Percentiles rank a stretch among this genome's conserved stretches.
Evolutionary conservation across 2,113 vertebrate genomes (phyloP).

Genomic region (Entomyzon cyanotis): DNA sequence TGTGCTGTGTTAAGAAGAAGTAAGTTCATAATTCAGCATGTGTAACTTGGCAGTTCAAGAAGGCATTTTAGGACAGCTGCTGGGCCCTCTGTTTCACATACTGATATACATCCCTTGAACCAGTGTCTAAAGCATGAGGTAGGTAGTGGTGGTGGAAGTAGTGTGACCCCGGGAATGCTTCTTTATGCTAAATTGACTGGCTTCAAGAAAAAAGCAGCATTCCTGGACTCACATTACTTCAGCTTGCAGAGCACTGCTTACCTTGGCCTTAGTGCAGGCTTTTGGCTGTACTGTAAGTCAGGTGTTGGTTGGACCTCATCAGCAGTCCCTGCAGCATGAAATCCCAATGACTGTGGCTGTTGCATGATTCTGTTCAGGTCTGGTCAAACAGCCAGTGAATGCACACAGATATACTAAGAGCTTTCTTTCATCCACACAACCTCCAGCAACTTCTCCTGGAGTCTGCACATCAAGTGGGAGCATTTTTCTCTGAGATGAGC

Average conservation of each 20-base stretch:
- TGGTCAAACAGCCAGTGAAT: neutral
- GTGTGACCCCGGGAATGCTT: neutral
- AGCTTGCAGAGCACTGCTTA: neutral
- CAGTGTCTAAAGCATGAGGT: neutral
- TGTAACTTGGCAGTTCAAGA: neutral
- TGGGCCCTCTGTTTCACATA: neutral
- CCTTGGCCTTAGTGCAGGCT: neutral
- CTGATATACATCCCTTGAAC: neutral
- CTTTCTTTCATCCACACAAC: neutral
- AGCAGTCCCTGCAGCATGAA: neutral
- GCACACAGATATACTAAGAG: neutral
- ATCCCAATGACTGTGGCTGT: neutral
- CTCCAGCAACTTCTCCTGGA: neutral
- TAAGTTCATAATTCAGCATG: conserved; percentile 64
- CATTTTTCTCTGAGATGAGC: neutral
- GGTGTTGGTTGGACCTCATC: neutral
- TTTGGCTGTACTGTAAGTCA: neutral
- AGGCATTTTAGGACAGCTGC: neutral
- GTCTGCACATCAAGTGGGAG: neutral
- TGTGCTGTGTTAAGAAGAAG: conserved; percentile 79
- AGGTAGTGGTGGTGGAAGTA: neutral
- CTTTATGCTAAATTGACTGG: neutral
- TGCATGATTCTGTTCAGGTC: neutral
- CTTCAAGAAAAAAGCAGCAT: neutral
- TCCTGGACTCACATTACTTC: neutral